Base-by-base conservation (phyloP, 2,113 vertebrate species). In the Ceyx cyanopectus region DNA sequence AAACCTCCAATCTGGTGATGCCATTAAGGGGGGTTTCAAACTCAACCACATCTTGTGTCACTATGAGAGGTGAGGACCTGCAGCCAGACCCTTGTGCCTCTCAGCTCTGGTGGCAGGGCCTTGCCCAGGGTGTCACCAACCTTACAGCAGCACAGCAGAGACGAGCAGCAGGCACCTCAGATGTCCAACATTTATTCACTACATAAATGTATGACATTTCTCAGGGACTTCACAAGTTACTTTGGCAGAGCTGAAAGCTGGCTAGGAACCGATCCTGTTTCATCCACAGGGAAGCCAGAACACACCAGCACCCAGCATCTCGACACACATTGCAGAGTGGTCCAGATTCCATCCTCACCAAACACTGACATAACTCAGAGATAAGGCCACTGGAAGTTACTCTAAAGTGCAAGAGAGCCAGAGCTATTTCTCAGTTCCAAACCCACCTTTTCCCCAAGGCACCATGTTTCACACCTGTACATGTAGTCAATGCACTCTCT, bases 231-330 rank as follows among this genome's bases (percentile, higher is more conserved):
- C 56, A 87, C 82, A 48, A 82, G 67, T 57, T 27, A 5, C 91
- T 89, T 95, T 87, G 86, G 91, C 92, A 93, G 91, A 96, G 89
- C 67, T 89, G 70, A 80, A 94, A 87, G 89, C 85, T 85, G 84
- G 46, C 89, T 19, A 24, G 73, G 60, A 92, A 30, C 68, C 8
- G 14, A 80, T 45, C 75, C 75, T 37, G 54, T 16, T 74, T 63
- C 53, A 56, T 6, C 81, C 78, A 29, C 62, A 48, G 75, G 51
- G 67, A 77, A 82, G 34, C 69, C 75, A 77, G 70, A 84, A 87
- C 12, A 23, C 77, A 51, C 37, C 54, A 86, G 81, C 62, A 81
- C 81, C 56, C 20, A 60, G 73, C 2, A 0, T 30, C 81, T 82
- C 3, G 0, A 40, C 15, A 51, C 84, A 41, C 1, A 0, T 5